These are phyloP conservation scores for Trichogramma pretiosum DNA, from an alignment of 1,140 invertebrate genomes.

Conservation along the genomic window DNA sequence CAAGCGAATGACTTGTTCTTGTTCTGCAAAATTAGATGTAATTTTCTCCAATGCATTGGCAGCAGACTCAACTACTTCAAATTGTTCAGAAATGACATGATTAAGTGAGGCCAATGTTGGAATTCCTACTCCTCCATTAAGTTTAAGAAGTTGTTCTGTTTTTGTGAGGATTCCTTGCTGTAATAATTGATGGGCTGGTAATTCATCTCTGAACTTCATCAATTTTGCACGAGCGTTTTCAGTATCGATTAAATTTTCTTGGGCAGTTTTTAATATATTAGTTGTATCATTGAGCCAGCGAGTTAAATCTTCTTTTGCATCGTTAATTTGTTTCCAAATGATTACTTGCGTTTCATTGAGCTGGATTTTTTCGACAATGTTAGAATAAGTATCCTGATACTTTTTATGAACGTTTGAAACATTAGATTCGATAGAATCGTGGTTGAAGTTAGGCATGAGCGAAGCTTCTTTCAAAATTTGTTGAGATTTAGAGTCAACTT, in stretches of 20 bases:
- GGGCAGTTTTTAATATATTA: conserved; percentile 61
- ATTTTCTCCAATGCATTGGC: conserved; percentile 67
- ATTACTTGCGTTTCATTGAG: conserved; percentile 78
- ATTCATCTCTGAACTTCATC: conserved; percentile 76
- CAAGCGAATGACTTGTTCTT: conserved; percentile 62
- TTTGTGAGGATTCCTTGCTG: conserved; percentile 70
- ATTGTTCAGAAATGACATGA: conserved; percentile 66
- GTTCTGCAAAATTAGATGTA: conserved; percentile 59
- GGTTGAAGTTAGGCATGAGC: conserved; percentile 66
- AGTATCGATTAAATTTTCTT: conserved; percentile 67
- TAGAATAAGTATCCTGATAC: conserved; percentile 68
- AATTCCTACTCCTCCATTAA: conserved; percentile 65
- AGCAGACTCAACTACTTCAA: conserved; percentile 62
- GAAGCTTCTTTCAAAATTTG: conserved; percentile 63
- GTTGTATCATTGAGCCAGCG: conserved; percentile 78
- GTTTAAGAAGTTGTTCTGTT: conserved; percentile 67
- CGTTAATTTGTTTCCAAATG: conserved; percentile 86
- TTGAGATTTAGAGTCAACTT: conserved; percentile 64
- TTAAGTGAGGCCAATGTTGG: conserved; percentile 61
- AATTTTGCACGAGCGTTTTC: conserved; percentile 69
- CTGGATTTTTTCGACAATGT: conserved; percentile 61
- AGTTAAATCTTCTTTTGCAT: conserved; percentile 70
- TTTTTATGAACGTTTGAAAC: conserved; percentile 53
- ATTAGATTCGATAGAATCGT: conserved; percentile 54
- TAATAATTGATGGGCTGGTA: conserved; percentile 66